Percentiles rank a stretch among this genome's conserved stretches.
phyloP scores from a whole-genome alignment of 2,888 invertebrate genomes.

The Tetheella fluctuosa region DNA sequence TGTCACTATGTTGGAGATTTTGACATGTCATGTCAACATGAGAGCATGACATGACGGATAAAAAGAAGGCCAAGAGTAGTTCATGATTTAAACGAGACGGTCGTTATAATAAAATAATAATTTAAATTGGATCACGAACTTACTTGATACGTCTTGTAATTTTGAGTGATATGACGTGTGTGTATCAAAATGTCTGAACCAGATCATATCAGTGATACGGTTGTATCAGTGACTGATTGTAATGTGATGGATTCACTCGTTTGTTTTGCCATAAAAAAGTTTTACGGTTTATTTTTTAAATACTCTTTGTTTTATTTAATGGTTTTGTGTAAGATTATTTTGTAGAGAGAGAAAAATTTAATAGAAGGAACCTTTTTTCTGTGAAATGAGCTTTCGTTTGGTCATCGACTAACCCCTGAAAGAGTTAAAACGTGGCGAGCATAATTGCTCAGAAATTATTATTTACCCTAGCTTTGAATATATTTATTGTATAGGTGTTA shows the following conservation, averaged over 20 bases:
- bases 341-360: no score
- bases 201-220: neutral
- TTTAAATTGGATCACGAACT: conserved; percentile 63
- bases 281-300: neutral
- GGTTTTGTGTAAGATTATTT: no score
- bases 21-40: conserved; percentile 70
- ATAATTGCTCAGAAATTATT: no score
- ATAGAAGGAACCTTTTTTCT: no score
- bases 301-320: no score
- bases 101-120: conserved; percentile 40
- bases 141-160: conserved; percentile 32
- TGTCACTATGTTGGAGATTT: conserved; percentile 67
- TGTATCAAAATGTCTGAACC: neutral
- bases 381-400: no score
- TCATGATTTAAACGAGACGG: conserved; percentile 35
- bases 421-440: no score
- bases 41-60: conserved; percentile 54
- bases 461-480: no score
- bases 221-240: neutral
- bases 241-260: neutral
- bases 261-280: neutral
- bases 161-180: conserved; percentile 7
- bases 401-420: no score
- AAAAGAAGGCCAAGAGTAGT: conserved; percentile 39
- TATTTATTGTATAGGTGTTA: no score